These are phyloP conservation scores for Ridgeia piscesae DNA, from an alignment of 1,140 invertebrate species.

Conservation along the genomic window DNA sequence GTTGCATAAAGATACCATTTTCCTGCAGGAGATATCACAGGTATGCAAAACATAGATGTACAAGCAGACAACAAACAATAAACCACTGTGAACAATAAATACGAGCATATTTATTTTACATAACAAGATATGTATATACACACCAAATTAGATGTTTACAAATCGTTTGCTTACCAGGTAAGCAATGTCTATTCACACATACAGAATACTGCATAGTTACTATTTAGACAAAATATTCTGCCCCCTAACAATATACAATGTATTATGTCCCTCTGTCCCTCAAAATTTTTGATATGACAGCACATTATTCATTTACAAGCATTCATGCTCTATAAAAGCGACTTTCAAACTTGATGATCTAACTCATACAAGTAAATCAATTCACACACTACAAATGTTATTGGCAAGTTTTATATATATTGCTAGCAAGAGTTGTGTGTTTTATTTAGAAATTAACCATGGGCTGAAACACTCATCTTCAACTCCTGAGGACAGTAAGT, in stretches of 20 bases:
- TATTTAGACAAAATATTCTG: background rate
- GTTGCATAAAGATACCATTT: no score
- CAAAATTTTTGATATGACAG: background rate
- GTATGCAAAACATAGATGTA: no score
- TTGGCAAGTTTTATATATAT: background rate
- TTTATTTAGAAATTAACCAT: background rate
- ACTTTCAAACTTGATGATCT: background rate
- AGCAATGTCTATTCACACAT: background rate
- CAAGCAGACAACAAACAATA: background rate
- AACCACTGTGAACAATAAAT: background rate
- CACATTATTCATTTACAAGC: background rate
- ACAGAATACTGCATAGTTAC: slow-evolving; percentile 5
- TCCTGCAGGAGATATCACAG: no score
- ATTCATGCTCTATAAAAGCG: background rate
- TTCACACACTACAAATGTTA: background rate
- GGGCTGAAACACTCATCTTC: background rate
- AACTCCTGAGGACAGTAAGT: background rate
- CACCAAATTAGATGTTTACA: slow-evolving; percentile 1
- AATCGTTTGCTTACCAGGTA: background rate
- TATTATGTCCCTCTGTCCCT: background rate
- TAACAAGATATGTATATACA: slow-evolving; percentile 6
- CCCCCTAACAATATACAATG: background rate
- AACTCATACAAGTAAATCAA: background rate
- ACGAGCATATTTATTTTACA: background rate
- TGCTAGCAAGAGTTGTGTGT: background rate